Percentiles rank a stretch among this genome's conserved stretches.
Conservation (phyloP, 2,888 invertebrate genomes). For the Eubasilissa splendida region DNA sequence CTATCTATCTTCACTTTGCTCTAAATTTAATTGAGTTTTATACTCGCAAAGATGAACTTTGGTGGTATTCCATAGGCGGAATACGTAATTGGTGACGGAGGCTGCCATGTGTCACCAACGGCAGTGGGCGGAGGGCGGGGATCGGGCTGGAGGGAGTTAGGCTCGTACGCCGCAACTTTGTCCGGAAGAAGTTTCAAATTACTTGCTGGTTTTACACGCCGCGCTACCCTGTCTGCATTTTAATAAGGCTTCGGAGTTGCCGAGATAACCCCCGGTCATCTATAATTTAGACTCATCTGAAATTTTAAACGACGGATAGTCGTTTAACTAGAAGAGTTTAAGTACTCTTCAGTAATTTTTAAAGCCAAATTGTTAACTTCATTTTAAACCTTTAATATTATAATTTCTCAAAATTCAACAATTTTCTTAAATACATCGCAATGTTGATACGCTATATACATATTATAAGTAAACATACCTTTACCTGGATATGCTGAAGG, state of each 20-base stretch:
- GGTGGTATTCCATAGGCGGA: conserved; percentile 15
- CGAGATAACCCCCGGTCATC: conserved; percentile 7
- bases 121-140: conserved; percentile 7
- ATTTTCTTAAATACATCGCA: too few species aligned
- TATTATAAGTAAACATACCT: too few species aligned
- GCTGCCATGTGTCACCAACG: conserved; percentile 43
- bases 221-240: conserved; percentile 47
- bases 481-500: too few species aligned
- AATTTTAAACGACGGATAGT: neutral
- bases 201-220: conserved; percentile 47
- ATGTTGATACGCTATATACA: too few species aligned
- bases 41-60: neutral
- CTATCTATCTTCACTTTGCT: too few species aligned
- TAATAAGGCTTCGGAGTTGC: conserved; percentile 38
- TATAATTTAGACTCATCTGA: conserved; percentile 11
- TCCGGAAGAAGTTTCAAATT: conserved; percentile 39
- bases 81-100: conserved; percentile 2
- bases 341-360: too few species aligned
- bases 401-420: too few species aligned
- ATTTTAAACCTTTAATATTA: too few species aligned
- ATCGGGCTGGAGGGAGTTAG: neutral
- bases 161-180: conserved; percentile 24
- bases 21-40: too few species aligned
- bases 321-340: too few species aligned
- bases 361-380: too few species aligned